A percentile compares a stretch with the other conserved stretches of the same genome.
These are phyloP conservation scores for Hippocampus comes DNA, from an alignment of 2,113 vertebrate genomes.

Conservation along the genomic window DNA sequence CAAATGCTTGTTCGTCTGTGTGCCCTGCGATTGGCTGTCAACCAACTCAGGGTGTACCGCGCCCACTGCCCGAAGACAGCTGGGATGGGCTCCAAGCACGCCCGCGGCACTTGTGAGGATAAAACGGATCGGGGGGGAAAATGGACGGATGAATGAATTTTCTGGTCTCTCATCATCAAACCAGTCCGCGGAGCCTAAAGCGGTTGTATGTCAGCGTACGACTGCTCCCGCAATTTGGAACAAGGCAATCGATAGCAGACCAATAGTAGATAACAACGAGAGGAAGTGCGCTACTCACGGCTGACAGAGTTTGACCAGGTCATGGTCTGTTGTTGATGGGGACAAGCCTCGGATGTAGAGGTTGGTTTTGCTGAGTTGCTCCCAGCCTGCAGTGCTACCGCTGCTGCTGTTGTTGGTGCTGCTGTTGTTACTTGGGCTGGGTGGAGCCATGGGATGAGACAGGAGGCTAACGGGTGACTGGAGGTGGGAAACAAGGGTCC, in stretches of 20 bases:
- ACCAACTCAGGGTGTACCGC: no score
- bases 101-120: no score
- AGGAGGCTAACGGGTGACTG: conserved; percentile 85
- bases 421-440: conserved; percentile 94
- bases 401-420: conserved; percentile 94
- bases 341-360: conserved; percentile 96
- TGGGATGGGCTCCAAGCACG: no score
- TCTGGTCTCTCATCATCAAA: neutral
- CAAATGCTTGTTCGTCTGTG: no score
- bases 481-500: conserved; percentile 34
- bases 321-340: conserved; percentile 94
- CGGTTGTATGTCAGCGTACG: conserved; percentile 9
- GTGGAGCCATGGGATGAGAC: conserved; percentile 92
- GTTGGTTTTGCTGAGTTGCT: conserved; percentile 98
- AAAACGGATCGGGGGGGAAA: no score
- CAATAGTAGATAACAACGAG: conserved; percentile 44
- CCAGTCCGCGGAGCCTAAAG: neutral
- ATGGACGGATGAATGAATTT: no score
- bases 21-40: no score
- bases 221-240: conserved; percentile 13
- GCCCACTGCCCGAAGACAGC: no score
- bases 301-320: conserved; percentile 97
- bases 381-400: conserved; percentile 93
- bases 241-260: conserved; percentile 43
- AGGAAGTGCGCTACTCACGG: conserved; percentile 83